Conservation (phyloP, 1,140 invertebrate genomes). For the Caligus rogercresseyi region DNA sequence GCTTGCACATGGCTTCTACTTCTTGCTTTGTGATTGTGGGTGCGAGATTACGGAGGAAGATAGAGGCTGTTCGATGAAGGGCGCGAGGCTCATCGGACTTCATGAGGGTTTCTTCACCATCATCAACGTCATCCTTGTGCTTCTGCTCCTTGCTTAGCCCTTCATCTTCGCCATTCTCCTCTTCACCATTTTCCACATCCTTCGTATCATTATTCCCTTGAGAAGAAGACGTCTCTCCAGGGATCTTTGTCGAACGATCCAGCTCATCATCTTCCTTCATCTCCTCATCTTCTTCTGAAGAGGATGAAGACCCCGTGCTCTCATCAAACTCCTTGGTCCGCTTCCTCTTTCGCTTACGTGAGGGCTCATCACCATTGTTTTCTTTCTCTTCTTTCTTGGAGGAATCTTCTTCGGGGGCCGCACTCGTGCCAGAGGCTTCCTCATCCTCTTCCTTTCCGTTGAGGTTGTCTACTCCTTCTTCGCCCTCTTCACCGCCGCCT, state of each 20-base stretch:
- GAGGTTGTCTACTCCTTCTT: conserved; percentile 28
- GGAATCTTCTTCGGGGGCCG: conserved; percentile 31
- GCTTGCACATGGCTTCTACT: conserved; percentile 58
- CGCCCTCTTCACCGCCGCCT: conserved; percentile 23
- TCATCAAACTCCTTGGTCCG: conserved; percentile 6
- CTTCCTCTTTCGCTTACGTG: conserved; percentile 3
- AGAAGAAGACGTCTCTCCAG: too few relatives aligned
- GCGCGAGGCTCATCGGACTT: conserved; percentile 28
- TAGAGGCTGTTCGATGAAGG: conserved; percentile 82
- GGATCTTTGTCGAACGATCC: too few relatives aligned
- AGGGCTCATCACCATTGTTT: conserved; percentile 27
- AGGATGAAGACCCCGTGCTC: conserved; percentile 18
- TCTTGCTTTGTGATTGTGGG: conserved; percentile 89
- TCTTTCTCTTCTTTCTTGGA: conserved; percentile 6
- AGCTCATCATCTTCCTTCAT: conserved; percentile 25
- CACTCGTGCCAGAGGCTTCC: conserved; percentile 30
- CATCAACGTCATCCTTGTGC: conserved; percentile 26
- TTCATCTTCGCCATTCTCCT: conserved; percentile 26
- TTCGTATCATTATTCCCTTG: conserved; percentile 22
- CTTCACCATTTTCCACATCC: conserved; percentile 20
- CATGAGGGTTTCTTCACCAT: conserved; percentile 22
- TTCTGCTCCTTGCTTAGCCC: too few relatives aligned
- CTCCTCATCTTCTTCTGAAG: conserved; percentile 23
- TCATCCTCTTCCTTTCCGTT: conserved; percentile 25
- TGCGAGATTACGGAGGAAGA: conserved; percentile 86